Conservation (phyloP, 2,113 vertebrate species). For the Tiliqua scincoides region DNA sequence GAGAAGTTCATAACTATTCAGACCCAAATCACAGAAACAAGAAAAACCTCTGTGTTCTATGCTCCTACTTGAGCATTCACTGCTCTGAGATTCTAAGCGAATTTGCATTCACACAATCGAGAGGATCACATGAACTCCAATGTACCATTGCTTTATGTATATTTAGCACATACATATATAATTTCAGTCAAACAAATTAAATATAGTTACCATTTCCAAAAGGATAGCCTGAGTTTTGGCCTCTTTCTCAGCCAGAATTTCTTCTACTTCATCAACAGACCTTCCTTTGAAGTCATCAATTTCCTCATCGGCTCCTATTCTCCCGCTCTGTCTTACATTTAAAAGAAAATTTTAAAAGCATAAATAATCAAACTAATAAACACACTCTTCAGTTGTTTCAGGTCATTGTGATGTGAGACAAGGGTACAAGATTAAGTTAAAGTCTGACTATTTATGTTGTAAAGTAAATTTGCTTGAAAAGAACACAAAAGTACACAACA, state of each 20-base stretch:
- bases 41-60: background rate
- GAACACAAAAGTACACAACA: background rate
- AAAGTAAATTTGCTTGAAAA: background rate
- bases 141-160: background rate
- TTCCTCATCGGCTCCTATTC: conserved; percentile 96
- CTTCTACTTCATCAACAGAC: conserved; percentile 88
- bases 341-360: conserved; percentile 11
- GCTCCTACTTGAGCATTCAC: background rate
- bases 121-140: background rate
- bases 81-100: background rate
- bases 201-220: conserved; percentile 90
- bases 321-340: conserved; percentile 85
- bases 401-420: background rate
- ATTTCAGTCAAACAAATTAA: background rate
- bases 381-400: background rate
- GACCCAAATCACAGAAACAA: background rate
- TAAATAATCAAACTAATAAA: background rate
- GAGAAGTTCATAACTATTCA: background rate
- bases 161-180: conserved; percentile 1
- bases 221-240: conserved; percentile 96
- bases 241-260: conserved; percentile 92
- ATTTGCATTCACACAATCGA: background rate
- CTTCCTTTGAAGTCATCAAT: conserved; percentile 90
- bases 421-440: background rate
- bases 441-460: too few species aligned